Evolutionary conservation across 1,140 invertebrate species (phyloP).

Genomic region (Ceratitis capitata): DNA sequence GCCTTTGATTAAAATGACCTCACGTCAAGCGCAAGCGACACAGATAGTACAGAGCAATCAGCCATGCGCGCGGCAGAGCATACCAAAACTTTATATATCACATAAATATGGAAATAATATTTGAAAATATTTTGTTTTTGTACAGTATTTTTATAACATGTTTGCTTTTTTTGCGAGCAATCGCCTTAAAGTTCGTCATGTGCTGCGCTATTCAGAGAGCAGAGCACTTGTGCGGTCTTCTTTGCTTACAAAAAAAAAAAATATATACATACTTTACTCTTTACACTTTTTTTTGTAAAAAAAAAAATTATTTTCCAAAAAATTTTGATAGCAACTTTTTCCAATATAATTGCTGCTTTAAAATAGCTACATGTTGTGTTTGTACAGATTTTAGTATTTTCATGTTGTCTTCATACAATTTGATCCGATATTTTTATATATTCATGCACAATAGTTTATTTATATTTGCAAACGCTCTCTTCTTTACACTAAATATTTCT

Average conservation of each 20-base stretch:
- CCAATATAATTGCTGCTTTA: no score
- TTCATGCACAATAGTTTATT: background rate
- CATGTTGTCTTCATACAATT: background rate
- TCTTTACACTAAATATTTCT: slow-evolving; percentile 17
- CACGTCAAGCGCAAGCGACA: background rate
- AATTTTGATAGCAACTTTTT: no score
- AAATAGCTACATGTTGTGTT: no score
- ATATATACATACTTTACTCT: no score
- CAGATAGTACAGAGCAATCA: no score
- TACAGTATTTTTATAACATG: background rate
- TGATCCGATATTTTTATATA: background rate
- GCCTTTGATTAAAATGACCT: background rate
- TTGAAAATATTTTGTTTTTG: background rate
- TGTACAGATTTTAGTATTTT: background rate
- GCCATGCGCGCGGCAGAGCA: background rate
- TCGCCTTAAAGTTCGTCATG: background rate
- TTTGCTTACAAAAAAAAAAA: no score
- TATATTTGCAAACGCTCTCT: background rate
- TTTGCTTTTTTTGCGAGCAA: background rate
- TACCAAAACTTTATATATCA: background rate
- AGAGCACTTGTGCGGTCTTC: no score
- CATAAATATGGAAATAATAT: background rate
- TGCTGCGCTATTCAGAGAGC: no score
- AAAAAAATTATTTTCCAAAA: no score
- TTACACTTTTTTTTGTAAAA: no score